Conservation (phyloP, 2,113 vertebrate genomes). For the Nymphicus hollandicus region DNA sequence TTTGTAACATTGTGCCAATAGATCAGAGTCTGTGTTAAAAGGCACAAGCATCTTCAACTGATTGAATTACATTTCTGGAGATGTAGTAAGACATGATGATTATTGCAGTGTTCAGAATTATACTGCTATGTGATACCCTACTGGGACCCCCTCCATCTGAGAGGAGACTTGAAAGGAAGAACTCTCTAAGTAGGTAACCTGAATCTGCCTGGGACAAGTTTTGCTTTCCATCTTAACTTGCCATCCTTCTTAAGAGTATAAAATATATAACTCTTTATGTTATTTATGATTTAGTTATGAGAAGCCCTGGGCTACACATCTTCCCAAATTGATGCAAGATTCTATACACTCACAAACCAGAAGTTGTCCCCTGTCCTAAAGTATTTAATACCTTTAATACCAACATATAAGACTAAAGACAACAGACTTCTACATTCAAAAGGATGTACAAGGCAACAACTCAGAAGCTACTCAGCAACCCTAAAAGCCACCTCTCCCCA, state of each 20-base stretch:
- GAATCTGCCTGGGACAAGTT: not conserved
- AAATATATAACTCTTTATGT: not conserved
- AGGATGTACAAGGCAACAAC: not conserved
- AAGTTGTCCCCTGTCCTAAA: not conserved
- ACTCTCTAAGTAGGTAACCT: not conserved
- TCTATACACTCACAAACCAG: not conserved
- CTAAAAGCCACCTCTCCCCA: not conserved
- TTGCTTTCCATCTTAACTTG: not conserved
- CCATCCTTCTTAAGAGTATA: not conserved
- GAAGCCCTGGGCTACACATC: not conserved
- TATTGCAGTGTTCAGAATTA: not conserved
- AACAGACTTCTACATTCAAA: not conserved
- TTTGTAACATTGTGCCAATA: not conserved
- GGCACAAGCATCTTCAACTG: not conserved
- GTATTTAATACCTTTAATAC: not conserved
- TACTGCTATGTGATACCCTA: not conserved
- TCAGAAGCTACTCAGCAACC: not conserved
- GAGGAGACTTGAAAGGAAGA: not conserved
- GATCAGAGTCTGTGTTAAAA: not conserved
- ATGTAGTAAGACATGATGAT: not conserved
- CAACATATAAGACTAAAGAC: not conserved
- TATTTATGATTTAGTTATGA: not conserved
- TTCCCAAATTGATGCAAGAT: not conserved
- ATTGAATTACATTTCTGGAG: not conserved
- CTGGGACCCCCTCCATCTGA: not conserved